phyloP scores from a whole-genome alignment of 2,797 vertebrate species.

The Phyllotis vaccarum region DNA sequence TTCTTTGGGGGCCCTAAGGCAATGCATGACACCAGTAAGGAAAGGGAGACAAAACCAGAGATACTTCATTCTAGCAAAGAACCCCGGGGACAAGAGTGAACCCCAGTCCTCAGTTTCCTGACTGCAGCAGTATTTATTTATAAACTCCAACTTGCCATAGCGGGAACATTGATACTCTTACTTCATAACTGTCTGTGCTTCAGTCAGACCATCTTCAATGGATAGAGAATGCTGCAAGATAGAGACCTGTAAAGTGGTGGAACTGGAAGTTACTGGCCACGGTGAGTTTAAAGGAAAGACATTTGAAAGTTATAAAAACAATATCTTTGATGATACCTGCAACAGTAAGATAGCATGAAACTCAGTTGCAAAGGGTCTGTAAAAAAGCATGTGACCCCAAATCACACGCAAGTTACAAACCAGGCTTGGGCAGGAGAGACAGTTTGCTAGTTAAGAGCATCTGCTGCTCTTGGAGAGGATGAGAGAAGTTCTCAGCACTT shows the following conservation, averaged over 20 bases:
- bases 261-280: not conserved
- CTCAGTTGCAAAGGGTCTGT: not conserved
- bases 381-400: not conserved
- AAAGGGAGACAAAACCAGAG: not conserved
- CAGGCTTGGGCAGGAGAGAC: not conserved
- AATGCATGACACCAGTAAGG: not conserved
- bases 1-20: not conserved
- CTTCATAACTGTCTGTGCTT: not conserved
- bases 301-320: not conserved
- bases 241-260: not conserved
- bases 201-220: not conserved
- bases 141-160: not conserved
- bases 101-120: not conserved
- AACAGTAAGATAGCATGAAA: not conserved
- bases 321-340: not conserved
- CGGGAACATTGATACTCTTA: not conserved
- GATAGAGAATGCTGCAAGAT: not conserved
- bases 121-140: not conserved
- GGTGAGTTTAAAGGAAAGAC: not conserved
- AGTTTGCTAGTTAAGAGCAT: not conserved
- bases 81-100: too few relatives aligned
- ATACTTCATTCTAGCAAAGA: not conserved
- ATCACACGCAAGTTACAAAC: not conserved
- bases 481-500: too few relatives aligned
- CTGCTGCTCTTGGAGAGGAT: not conserved